Percentiles rank a stretch among this genome's conserved stretches.
Evolutionary conservation across 2,113 vertebrate species (phyloP).

Genomic region (Hippocampus abdominalis): DNA sequence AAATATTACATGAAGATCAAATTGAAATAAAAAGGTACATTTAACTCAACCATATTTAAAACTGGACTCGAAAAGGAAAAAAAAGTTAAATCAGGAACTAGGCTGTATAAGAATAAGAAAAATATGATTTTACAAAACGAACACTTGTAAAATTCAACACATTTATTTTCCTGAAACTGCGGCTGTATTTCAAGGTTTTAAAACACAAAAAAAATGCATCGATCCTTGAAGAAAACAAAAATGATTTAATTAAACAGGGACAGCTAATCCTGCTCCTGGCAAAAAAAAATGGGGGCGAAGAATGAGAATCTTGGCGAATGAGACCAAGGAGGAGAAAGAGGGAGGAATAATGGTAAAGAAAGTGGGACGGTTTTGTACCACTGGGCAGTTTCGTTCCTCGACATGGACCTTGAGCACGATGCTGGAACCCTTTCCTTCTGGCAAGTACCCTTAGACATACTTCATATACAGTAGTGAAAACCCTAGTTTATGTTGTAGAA

Average conservation of each 20-base stretch:
- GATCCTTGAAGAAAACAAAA: background rate
- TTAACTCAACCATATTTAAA: too few species aligned
- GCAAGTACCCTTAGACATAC: slow-evolving; percentile 31
- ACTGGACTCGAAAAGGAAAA: too few species aligned
- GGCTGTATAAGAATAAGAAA: too few species aligned
- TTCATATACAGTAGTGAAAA: background rate
- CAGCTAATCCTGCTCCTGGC: background rate
- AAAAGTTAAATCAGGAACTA: too few species aligned
- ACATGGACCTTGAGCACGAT: slow-evolving; percentile 28
- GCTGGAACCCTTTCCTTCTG: slow-evolving; percentile 6
- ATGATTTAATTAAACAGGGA: accelerated
- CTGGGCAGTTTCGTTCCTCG: slow-evolving; percentile 29
- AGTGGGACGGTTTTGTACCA: slow-evolving; percentile 13
- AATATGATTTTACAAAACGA: background rate
- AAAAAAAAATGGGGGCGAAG: background rate
- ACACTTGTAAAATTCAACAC: background rate
- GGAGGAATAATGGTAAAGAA: slow-evolving; percentile 4
- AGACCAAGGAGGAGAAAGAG: slow-evolving; percentile 40
- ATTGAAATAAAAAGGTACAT: too few species aligned
- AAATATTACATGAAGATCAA: too few species aligned
- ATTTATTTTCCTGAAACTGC: background rate
- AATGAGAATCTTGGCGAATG: slow-evolving; percentile 17
- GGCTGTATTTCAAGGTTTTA: background rate
- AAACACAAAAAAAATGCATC: background rate
- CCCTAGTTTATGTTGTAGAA: background rate